Conservation (phyloP, 2,888 invertebrate genomes). For the Electrophaes corylata region DNA sequence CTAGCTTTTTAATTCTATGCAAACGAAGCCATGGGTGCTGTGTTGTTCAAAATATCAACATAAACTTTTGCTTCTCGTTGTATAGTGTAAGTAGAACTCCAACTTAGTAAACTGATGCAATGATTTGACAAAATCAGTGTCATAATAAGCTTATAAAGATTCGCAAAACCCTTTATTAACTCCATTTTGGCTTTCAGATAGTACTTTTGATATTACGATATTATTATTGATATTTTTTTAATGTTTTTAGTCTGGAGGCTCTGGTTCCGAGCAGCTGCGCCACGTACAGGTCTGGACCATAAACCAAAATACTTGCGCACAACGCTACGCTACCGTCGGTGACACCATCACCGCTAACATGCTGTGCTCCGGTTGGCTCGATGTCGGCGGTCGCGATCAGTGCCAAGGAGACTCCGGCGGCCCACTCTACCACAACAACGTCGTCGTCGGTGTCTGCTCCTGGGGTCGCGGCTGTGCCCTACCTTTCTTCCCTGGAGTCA, state of each 20-base stretch:
- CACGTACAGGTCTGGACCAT: constrained; percentile 52
- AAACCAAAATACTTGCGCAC: constrained; percentile 44
- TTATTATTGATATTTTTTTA: no score
- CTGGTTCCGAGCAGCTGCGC: constrained; percentile 46
- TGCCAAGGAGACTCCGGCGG: constrained; percentile 54
- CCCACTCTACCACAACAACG: constrained; percentile 48
- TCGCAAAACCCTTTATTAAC: no score
- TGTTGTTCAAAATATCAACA: no score
- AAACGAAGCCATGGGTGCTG: no score
- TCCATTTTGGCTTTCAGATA: no score
- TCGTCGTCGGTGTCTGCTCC: constrained; percentile 50
- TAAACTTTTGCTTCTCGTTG: no score
- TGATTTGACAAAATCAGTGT: no score
- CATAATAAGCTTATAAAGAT: no score
- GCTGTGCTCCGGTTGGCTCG: constrained; percentile 50
- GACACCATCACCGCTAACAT: constrained; percentile 44
- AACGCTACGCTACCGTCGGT: constrained; percentile 34
- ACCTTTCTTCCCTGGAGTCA: constrained; percentile 46
- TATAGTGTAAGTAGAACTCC: no score
- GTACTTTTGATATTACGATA: no score
- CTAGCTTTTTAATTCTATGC: no score
- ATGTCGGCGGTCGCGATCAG: constrained; percentile 50
- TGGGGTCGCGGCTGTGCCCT: constrained; percentile 46
- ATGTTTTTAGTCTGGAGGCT: constrained; percentile 35
- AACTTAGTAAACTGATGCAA: no score